Evolutionary conservation across 2,797 vertebrate genomes (phyloP), one percentile per base, ranked within the genome.

Genomic region (Phataginus tetradactyla): DNA sequence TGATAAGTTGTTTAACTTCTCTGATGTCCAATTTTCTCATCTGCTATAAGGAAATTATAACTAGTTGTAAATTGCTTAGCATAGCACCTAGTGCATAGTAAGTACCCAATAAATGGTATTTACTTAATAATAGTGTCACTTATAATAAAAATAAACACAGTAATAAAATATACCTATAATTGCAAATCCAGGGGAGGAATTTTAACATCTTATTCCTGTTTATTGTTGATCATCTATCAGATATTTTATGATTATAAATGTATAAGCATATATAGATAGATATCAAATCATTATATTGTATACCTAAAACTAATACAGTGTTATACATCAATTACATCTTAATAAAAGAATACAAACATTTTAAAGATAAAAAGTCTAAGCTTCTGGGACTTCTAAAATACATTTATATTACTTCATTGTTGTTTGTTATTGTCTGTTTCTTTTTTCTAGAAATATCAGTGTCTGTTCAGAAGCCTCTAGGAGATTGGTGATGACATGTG

Each of bases 381-480:
- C 29, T 72, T 87, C 32, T 49, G 11, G 32, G 45, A 92, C 14
- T n/a, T 94, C 42, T 72, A 77, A 81, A 90, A 89, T 77, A 57
- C 39, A 85, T 77, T 27, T 71, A 25, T 27, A 32, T 34, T 49
- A 77, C 21, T 55, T 92, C 32, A 17, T 63, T 85, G 20, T 39
- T 90, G 25, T 72, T 89, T n/a, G 6, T 94, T 81, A 45, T 45
- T 45, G 45, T 45, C 45, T 45, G 45, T 45, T 12, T 68, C 45
- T 37, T 75, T 91, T 88, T 77, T 51, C 79, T 83, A 86, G n/a
- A 83, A 94, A 68, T 53, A 79, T 61, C 79, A 83, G 80, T 91
- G 71, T 92, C 64, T 95, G 34, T 68, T 32, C 23, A 93, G 61
- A 69, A 86, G 55, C 23, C 27, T 27, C 34, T 42, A 29, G 39